A percentile compares a stretch with the other conserved stretches of the same genome.
phyloP scores from a whole-genome alignment of 2,797 vertebrate genomes.

The Myotis myotis region DNA sequence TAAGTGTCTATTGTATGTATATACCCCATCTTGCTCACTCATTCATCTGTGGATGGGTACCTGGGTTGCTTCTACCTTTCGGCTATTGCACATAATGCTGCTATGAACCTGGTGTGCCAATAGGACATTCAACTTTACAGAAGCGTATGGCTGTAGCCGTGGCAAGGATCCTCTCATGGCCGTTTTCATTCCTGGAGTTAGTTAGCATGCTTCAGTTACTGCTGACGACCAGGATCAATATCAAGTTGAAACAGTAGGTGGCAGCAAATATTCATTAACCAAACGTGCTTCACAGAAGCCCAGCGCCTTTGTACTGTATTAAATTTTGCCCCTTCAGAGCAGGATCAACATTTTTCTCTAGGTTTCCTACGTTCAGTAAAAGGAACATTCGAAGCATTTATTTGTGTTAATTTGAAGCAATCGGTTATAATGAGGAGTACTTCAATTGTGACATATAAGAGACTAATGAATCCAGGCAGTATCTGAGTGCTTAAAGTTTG shows the following conservation, averaged over 20 bases:
- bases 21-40: not conserved
- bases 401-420: not conserved
- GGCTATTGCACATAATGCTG: not conserved
- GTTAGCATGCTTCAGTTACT: not conserved
- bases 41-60: not conserved
- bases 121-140: not conserved
- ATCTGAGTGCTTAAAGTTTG: not conserved
- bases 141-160: not conserved
- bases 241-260: slow-evolving; percentile 65
- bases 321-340: not conserved
- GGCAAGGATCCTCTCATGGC: not conserved
- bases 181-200: not conserved
- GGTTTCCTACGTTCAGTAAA: not conserved
- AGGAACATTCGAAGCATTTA: not conserved
- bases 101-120: not conserved
- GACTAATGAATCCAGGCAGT: not conserved
- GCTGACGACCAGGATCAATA: not conserved
- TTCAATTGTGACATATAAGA: not conserved
- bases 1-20: not conserved
- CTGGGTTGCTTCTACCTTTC: not conserved
- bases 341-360: not conserved
- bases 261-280: slow-evolving; percentile 68
- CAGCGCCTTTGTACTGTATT: not conserved
- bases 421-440: not conserved
- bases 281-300: not conserved